Percentiles rank a stretch among this genome's conserved stretches.
phyloP scores from a whole-genome alignment of 2,888 invertebrate species.

The Drosophila falleni region DNA sequence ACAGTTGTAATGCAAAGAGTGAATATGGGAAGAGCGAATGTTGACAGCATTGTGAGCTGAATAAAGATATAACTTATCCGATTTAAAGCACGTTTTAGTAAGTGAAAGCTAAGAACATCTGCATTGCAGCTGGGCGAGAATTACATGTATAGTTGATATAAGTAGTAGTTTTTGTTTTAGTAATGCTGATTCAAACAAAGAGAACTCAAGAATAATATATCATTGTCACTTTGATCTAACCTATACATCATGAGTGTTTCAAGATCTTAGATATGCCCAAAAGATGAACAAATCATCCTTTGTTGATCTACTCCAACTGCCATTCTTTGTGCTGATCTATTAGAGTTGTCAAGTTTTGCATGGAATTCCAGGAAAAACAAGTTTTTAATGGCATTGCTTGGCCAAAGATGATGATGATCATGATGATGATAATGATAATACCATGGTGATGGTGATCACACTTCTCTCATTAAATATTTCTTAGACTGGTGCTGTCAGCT shows the following conservation, averaged over 20 bases:
- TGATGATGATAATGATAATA: conserved; percentile 10
- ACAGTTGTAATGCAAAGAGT: conserved; percentile 8
- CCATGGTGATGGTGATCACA: conserved; percentile 34
- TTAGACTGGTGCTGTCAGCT: conserved; percentile 22
- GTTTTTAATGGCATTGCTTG: conserved; percentile 35
- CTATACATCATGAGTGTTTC: not conserved
- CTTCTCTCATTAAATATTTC: conserved; percentile 44
- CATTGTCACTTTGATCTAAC: not conserved
- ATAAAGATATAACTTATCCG: conserved; percentile 7
- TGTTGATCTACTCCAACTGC: conserved; percentile 20
- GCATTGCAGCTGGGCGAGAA: not conserved
- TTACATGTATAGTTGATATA: not conserved
- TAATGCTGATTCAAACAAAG: conserved; percentile 1
- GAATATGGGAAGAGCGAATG: not conserved
- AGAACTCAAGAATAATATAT: conserved; percentile 1
- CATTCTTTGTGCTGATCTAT: conserved; percentile 41
- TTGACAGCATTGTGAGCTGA: conserved; percentile 10
- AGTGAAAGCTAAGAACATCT: conserved; percentile 18
- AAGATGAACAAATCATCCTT: conserved; percentile 36
- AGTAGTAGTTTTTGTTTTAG: not conserved
- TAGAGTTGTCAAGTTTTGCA: conserved; percentile 32
- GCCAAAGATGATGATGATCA: conserved; percentile 14
- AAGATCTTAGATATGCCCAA: conserved; percentile 14
- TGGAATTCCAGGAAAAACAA: conserved; percentile 37
- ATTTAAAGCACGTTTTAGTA: conserved; percentile 16